Evolutionary conservation across 2,797 vertebrate genomes (phyloP), one percentile per base, ranked within the genome.

Genomic region (Eulemur rubriventer): DNA sequence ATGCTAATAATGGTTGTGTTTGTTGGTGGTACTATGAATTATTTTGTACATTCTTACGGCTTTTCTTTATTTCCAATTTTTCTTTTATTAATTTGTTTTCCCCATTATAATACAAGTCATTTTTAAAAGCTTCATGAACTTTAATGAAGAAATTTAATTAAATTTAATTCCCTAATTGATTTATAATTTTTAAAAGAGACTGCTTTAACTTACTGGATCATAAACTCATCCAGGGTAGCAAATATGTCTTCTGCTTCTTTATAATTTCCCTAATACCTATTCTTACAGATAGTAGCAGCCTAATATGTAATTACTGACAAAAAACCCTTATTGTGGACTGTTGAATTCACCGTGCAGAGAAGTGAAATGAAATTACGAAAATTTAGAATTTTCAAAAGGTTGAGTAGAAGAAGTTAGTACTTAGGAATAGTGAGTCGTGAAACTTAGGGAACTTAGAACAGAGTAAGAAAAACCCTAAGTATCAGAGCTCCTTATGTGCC

Each of bases 61-160:
- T 85, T 84, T 79, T 61, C 38, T 89, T 91, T 70, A 86, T 89
- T 94, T 91, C 14, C 10, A 79, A 50, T 85, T 86, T 97, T 94
- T 80, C 41, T 83, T 75, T 88, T 8, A 75, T 82, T 84, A 75
- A 82, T 22, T 83, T 94, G 28, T 96, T 84, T 84, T 43, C 8
- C 2, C 43, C 8, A 33, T 86, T 79, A 52, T 80, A 55, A 78
- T 81, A 43, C 59, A 95, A 89, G 59, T 69, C 30, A 63, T 59
- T 83, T 95, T 94, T 79, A 70, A 91, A 78, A 78, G 17, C 69
- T 79, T 94, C 28, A 78, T 87, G 50, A 95, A 73, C 78, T 87
- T 59, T 26, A 93, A 91, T 80, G 46, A 91, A 95, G 35, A 91
- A 96, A 94, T 91, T 79, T 94, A 93, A 95, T 89, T 85, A 87